Evolutionary conservation across 2,888 invertebrate genomes (phyloP), one percentile per base, ranked within the genome.

Genomic region (Balanococcus diminutus): DNA sequence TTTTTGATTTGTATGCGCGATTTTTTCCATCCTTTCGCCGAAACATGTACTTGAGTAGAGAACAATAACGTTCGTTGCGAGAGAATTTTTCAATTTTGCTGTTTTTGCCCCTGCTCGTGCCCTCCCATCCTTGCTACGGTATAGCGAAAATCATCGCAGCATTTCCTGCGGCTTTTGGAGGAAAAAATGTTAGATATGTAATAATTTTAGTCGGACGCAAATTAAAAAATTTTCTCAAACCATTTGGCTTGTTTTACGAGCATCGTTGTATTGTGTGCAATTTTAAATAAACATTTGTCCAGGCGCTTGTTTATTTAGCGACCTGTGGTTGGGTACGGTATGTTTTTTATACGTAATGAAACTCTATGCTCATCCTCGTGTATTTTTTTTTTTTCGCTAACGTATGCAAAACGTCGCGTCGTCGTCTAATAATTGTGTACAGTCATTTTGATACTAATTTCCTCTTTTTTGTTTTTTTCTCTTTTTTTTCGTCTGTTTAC

Each of bases 401-500:
- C 56, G 56, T 56, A 56, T 56, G 56, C 56, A 11, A 22, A 19
- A 22, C 56, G 11, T 22, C 56, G 56, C 56, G n/a, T n/a, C n/a
- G n/a, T n/a, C n/a, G n/a, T n/a, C n/a, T n/a, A n/a, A n/a, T n/a
- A n/a, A n/a, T n/a, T n/a, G n/a, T n/a, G n/a, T 25, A 61, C 1
- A 2, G 16, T 28, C 28, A 19, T 16, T 9, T 11, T 28, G 14
- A 67, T 56, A 22, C 22, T 56, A 56, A 56, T 56, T 56, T 56
- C 22, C 36, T 36, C 36, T 36, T 36, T 36, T 36, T 36, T 56
- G 1, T 8, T 56, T 16, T 67, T n/a, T 67, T 56, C 19, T n/a
- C 11, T 2, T 19, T 56, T 56, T n/a, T 19, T 56, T 28, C 14
- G 5, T 79, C 8, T 36, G 9, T 79, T 85, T 94, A 75, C 94